Conservation (phyloP, 30 jellyfish, hydroid and myxozoan species). For the Chironex yamaguchii region DNA sequence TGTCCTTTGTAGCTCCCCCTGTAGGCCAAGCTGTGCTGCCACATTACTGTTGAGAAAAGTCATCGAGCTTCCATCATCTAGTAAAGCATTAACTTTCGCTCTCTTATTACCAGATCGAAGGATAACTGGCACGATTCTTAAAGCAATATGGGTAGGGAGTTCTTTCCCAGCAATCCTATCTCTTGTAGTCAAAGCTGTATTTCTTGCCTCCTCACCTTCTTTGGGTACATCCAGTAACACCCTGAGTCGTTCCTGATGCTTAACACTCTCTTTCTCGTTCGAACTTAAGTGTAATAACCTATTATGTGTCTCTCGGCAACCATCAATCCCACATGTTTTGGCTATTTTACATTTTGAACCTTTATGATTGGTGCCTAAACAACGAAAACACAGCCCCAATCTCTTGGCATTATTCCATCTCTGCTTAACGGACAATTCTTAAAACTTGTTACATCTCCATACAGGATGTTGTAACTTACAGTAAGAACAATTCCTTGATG, state of each 20-base stretch:
- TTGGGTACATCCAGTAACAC: background rate
- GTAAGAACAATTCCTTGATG: too few relatives aligned
- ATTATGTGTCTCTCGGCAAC: constrained; percentile 5
- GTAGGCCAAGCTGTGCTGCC: constrained; percentile 64
- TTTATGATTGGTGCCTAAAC: constrained; percentile 30
- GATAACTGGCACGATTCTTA: constrained; percentile 57
- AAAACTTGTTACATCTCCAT: constrained; percentile 19
- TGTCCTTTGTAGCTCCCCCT: background rate
- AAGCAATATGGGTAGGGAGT: background rate
- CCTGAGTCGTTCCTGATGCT: too few relatives aligned
- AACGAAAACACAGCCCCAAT: constrained; percentile 40
- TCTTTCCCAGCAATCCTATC: too few relatives aligned
- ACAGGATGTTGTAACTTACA: constrained; percentile 9
- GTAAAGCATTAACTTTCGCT: constrained; percentile 53
- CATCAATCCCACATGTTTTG: constrained; percentile 5
- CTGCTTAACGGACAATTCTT: background rate
- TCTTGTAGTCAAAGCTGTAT: too few relatives aligned
- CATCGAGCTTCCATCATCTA: constrained; percentile 74
- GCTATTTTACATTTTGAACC: background rate
- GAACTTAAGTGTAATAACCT: background rate
- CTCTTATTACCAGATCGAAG: constrained; percentile 9
- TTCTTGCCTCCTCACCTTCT: background rate
- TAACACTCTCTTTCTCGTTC: too few relatives aligned
- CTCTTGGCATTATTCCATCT: constrained; percentile 45
- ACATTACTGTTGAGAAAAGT: constrained; percentile 45